Percentiles rank a stretch among this genome's conserved stretches.
phyloP scores from a whole-genome alignment of 2,113 vertebrate species.

The Choloepus hoffmanni region DNA sequence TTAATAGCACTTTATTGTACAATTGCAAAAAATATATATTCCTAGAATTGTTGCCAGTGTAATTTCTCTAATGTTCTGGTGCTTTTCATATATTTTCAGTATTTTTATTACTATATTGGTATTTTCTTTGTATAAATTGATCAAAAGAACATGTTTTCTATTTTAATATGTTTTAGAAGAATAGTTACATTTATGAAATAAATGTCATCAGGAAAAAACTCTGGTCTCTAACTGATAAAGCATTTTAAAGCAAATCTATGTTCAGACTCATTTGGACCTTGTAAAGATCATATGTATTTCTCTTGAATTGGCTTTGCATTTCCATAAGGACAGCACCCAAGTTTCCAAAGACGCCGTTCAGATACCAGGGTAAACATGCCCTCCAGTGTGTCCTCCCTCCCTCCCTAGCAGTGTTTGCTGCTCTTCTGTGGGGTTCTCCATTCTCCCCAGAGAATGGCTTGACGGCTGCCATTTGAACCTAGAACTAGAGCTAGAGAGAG shows the following conservation, averaged over 20 bases:
- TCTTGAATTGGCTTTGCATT: constrained; percentile 49
- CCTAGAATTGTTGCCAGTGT: constrained; percentile 87
- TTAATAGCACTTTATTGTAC: constrained; percentile 89
- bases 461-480: not conserved
- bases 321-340: constrained; percentile 45
- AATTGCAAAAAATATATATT: constrained; percentile 85
- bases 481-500: not conserved
- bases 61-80: constrained; percentile 89
- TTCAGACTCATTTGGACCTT: constrained; percentile 55
- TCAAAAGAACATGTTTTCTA: constrained; percentile 89
- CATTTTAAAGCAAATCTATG: constrained; percentile 53
- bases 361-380: not conserved
- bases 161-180: constrained; percentile 90
- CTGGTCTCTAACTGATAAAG: constrained; percentile 80
- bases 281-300: constrained; percentile 45
- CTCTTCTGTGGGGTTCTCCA: not conserved
- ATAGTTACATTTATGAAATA: constrained; percentile 87
- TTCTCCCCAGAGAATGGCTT: not conserved
- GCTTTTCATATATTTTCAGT: constrained; percentile 90
- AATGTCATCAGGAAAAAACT: constrained; percentile 83
- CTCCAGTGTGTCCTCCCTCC: not conserved
- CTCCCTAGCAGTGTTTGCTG: not conserved
- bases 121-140: constrained; percentile 90
- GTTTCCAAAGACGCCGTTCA: not conserved
- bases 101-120: constrained; percentile 89